Evolutionary conservation across 2,113 vertebrate species (phyloP), one percentile per base, ranked within the genome.

Genomic region (Chionodraco myersi): DNA sequence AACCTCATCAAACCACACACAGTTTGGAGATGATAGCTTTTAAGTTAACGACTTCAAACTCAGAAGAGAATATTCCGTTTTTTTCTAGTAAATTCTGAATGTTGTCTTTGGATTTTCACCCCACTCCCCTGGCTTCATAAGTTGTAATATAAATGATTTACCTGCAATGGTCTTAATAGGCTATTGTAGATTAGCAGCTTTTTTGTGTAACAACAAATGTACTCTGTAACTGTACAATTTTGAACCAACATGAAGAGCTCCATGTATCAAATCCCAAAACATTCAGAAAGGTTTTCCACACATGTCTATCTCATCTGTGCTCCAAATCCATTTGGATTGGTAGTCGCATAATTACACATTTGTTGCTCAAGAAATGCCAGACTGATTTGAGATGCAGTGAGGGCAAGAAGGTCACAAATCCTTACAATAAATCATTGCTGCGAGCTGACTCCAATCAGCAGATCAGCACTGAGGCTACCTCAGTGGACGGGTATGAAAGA

Each of bases 401-500:
- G 15, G 34, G 7, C 36, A 72, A 65, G 30, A 44, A 48, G 44
- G 53, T 63, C 56, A 52, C 44, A 80, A 59, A 81, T 71, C 13
- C 66, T 51, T n/a, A 21, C n/a, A 36, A 7, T 62, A 53, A 71
- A 72, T 58, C 2, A 10, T 1, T 26, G 44, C 9, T 51, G 2
- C 7, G 65, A 8, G 14, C 2, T 5, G 10, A 45, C 21, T 49
- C 4, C 57, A n/a, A 77, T 41, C 34, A 66, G 53, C 54, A 72
- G 74, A 64, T 73, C 57, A 82, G 65, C 12, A 52, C 4, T 58
- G 52, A 49, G 48, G 16, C 60, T 57, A 69, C 61, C 16, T 63
- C 48, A 73, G 65, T 12, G 44, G 66, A 82, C 53, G 15, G 63
- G 57, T 58, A 72, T 45, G 77, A 53, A 56, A 16, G 49, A 67